Evolutionary conservation across 2,888 invertebrate species (phyloP).

Genomic region (Meta bourneti): DNA sequence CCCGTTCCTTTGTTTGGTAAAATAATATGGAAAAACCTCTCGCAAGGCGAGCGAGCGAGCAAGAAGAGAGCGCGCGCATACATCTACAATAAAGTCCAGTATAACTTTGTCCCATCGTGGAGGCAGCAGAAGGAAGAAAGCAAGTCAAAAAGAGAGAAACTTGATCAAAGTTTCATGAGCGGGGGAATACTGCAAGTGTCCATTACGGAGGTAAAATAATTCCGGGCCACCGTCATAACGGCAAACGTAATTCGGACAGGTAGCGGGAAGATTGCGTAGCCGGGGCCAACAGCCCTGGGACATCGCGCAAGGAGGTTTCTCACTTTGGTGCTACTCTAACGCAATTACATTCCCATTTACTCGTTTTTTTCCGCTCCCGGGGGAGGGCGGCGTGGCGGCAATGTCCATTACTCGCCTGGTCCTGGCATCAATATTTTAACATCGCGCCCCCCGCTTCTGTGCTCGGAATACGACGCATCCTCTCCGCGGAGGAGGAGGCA

Average conservation of each 20-base stretch:
- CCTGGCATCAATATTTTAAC: constrained; percentile 76
- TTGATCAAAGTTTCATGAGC: constrained; percentile 72
- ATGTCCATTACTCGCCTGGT: constrained; percentile 75
- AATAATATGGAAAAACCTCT: not conserved
- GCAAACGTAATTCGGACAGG: constrained; percentile 76
- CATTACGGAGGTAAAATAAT: constrained; percentile 77
- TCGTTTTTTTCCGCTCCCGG: constrained; percentile 70
- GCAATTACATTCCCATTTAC: constrained; percentile 77
- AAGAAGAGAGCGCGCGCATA: not conserved
- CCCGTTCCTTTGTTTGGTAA: not conserved
- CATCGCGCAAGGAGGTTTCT: constrained; percentile 60
- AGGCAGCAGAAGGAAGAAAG: constrained; percentile 3
- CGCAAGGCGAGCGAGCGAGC: not conserved
- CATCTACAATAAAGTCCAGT: constrained; percentile 41
- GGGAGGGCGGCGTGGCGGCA: constrained; percentile 58
- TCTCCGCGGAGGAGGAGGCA: constrained; percentile 19
- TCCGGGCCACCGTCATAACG: constrained; percentile 76
- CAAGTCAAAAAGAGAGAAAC: constrained; percentile 53
- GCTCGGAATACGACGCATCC: constrained; percentile 70
- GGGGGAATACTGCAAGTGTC: constrained; percentile 69
- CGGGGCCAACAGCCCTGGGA: constrained; percentile 64
- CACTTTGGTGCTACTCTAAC: constrained; percentile 75
- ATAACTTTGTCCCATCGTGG: constrained; percentile 30
- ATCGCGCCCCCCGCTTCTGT: constrained; percentile 26
- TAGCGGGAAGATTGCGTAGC: constrained; percentile 44